Percentiles rank a stretch among this genome's conserved stretches.
These are phyloP conservation scores for Rutpela maculata DNA, from an alignment of 2,888 invertebrate species.

Conservation along the genomic window DNA sequence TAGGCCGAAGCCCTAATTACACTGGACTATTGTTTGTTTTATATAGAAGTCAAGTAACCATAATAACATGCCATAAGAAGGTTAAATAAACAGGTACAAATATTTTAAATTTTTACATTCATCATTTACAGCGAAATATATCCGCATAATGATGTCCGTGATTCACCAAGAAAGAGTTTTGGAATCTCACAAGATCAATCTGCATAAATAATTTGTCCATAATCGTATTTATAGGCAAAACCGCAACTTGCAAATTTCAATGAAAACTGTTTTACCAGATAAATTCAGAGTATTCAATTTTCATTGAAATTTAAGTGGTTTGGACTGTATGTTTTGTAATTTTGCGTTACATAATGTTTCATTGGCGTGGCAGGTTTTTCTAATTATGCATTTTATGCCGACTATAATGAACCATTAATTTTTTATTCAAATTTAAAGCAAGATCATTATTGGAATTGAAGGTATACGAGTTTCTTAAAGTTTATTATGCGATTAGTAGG, in stretches of 20 bases:
- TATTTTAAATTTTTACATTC: too few relatives aligned
- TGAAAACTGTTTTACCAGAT: conserved; percentile 3
- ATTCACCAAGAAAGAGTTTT: not conserved
- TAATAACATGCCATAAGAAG: too few relatives aligned
- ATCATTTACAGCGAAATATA: not conserved
- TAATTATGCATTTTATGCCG: too few relatives aligned
- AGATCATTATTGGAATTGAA: too few relatives aligned
- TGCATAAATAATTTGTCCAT: not conserved
- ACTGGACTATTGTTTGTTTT: too few relatives aligned
- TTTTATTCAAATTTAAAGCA: too few relatives aligned
- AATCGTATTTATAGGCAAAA: not conserved
- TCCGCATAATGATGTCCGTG: not conserved
- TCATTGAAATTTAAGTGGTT: conserved; percentile 1
- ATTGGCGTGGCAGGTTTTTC: not conserved
- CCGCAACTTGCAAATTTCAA: not conserved
- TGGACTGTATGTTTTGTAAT: not conserved
- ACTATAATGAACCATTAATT: too few relatives aligned
- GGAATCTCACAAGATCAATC: not conserved
- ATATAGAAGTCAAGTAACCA: too few relatives aligned
- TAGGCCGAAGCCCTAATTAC: too few relatives aligned
- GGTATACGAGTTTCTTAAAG: too few relatives aligned
- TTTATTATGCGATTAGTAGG: too few relatives aligned
- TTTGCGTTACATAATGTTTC: not conserved
- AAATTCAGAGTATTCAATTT: conserved; percentile 7
- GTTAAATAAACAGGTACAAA: too few relatives aligned